Base-by-base conservation (phyloP, 1,140 invertebrate genomes). In the Eriocheir sinensis region DNA sequence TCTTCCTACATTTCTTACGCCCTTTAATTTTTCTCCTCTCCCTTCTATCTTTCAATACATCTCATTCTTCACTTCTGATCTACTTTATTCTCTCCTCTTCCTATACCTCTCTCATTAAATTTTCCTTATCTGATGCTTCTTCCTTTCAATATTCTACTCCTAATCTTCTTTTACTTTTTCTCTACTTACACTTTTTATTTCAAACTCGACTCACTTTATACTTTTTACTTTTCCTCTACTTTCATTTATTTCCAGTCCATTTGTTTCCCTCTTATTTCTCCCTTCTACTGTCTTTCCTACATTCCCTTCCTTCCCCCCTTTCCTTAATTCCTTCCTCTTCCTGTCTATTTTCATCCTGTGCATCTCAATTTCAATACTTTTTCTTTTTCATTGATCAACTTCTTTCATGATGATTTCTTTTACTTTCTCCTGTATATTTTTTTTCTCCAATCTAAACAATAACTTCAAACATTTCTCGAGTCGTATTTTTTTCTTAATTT, bases 241-340 rank as follows among this genome's bases (percentile, higher is more conserved):
- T 72, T 72, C 60, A 15, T 72, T n/a, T n/a, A 15, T 72, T n/a
- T 15, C 12, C 60, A 15, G 12, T n/a, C n/a, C n/a, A 15, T n/a
- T 72, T n/a, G 12, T n/a, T 72, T 72, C 60, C 60, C 60, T n/a
- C n/a, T n/a, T 72, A 72, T 15, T n/a, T 15, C 60, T n/a, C 60
- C 60, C n/a, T 72, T 72, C 60, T 72, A 15, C 60, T n/a, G 12
- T n/a, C 60, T n/a, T n/a, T 72, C n/a, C 60, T 72, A 15, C 60
- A n/a, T n/a, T n/a, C 60, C n/a, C n/a, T 72, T 72, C 60, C 60
- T n/a, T 72, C 60, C 60, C 60, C 60, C n/a, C 60, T 72, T 72
- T n/a, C 60, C 60, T n/a, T 72, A 72, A 15, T 72, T 72, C n/a
- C n/a, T 72, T 72, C 12, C 12, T 72, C n/a, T 72, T n/a, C n/a